phyloP scores from a whole-genome alignment of 2,113 vertebrate species.

The Nycticorax nycticorax region DNA sequence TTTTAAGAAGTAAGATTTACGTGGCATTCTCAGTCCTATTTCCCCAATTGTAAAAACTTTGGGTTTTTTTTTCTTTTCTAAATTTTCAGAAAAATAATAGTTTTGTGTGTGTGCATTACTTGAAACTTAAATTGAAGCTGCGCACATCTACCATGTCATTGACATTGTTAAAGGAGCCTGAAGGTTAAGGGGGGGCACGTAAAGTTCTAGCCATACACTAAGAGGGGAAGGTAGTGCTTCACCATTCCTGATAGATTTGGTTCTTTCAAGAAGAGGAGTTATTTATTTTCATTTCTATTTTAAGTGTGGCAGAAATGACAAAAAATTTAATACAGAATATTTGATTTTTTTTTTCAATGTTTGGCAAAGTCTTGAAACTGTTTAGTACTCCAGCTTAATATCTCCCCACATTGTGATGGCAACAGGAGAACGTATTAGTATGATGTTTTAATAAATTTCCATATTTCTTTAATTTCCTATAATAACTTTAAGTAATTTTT shows the following conservation, averaged over 20 bases:
- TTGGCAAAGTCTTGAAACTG: background rate
- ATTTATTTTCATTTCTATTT: background rate
- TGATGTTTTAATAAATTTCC: background rate
- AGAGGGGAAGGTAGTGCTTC: background rate
- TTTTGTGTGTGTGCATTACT: background rate
- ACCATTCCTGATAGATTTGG: background rate
- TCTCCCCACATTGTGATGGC: background rate
- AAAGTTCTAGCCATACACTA: background rate
- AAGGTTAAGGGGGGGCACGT: background rate
- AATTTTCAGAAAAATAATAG: background rate
- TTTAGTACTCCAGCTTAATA: background rate
- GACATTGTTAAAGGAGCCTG: background rate
- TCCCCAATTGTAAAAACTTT: background rate
- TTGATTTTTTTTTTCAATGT: background rate
- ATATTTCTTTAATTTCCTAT: background rate
- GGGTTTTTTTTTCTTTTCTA: background rate
- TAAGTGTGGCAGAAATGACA: background rate
- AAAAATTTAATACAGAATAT: background rate
- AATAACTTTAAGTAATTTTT: background rate
- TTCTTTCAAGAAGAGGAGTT: background rate
- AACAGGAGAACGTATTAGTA: background rate
- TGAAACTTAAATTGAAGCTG: background rate
- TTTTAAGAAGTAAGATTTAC: background rate
- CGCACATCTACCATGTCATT: background rate
- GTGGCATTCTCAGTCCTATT: background rate